These are phyloP conservation scores for Crossaster papposus DNA, from an alignment of 53 echinoderm and acorn worm species.

Conservation along the genomic window DNA sequence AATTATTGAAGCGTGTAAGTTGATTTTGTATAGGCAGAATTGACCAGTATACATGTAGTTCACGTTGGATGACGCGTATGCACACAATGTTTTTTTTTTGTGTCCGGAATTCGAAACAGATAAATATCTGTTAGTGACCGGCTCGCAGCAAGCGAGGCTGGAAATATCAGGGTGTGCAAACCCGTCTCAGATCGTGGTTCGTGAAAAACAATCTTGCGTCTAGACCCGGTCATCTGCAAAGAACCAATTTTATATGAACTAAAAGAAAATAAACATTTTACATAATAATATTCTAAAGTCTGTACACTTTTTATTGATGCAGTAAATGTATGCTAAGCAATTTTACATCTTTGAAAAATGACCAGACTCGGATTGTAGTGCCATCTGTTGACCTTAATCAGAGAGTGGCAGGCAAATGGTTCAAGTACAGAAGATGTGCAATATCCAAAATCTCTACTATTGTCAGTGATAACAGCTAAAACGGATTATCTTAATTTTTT, in stretches of 20 bases:
- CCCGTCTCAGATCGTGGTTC: neutral
- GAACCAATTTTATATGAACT: neutral
- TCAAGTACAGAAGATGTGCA: neutral
- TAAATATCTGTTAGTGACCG: too few relatives aligned
- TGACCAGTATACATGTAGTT: too few relatives aligned
- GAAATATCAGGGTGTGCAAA: too few relatives aligned
- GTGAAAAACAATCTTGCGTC: too few relatives aligned
- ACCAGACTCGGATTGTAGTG: neutral
- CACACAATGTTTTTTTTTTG: too few relatives aligned
- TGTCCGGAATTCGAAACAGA: too few relatives aligned
- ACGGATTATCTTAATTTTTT: too few relatives aligned
- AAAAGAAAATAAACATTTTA: neutral
- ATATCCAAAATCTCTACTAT: neutral
- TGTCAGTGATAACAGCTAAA: neutral
- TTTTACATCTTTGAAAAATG: neutral
- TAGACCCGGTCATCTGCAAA: neutral
- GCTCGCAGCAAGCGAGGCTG: too few relatives aligned
- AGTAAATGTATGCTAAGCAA: slow-evolving; percentile 25
- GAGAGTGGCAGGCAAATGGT: neutral
- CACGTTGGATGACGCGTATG: too few relatives aligned
- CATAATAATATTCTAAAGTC: slow-evolving; percentile 2
- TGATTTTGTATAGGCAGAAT: too few relatives aligned
- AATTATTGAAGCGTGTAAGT: too few relatives aligned
- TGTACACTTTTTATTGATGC: slow-evolving; percentile 40
- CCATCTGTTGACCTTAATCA: neutral